phyloP scores from a whole-genome alignment of 2,113 vertebrate species.

The Tyrannus savana region DNA sequence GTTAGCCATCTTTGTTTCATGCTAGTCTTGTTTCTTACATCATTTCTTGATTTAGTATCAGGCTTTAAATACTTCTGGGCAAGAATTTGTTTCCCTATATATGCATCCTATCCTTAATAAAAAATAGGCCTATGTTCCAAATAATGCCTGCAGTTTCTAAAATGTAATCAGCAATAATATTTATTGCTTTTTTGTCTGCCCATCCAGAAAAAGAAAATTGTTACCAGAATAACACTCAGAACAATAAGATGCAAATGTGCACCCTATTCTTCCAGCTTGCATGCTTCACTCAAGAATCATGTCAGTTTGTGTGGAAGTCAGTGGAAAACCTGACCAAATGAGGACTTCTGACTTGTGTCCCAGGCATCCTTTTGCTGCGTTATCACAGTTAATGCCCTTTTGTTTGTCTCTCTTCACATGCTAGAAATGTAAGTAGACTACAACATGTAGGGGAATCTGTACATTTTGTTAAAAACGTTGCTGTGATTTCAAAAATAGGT shows the following conservation, averaged over 20 bases:
- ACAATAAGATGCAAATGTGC: not conserved
- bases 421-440: not conserved
- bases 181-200: not conserved
- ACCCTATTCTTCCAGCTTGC: not conserved
- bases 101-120: not conserved
- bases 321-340: constrained; percentile 1
- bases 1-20: not conserved
- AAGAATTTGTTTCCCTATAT: not conserved
- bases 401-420: not conserved
- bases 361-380: not conserved
- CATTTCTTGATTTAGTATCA: not conserved
- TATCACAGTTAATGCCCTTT: not conserved
- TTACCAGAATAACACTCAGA: not conserved
- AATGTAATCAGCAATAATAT: not conserved
- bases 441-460: not conserved
- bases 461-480: not conserved
- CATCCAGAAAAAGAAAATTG: constrained; percentile 31
- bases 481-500: not conserved
- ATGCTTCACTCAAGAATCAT: not conserved
- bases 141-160: not conserved
- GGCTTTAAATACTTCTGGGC: constrained; percentile 17
- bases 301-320: not conserved
- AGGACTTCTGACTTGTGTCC: not conserved
- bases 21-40: not conserved
- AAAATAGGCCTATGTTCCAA: not conserved